Conservation (phyloP, 2,797 vertebrate species). For the Acanthiza pusilla region DNA sequence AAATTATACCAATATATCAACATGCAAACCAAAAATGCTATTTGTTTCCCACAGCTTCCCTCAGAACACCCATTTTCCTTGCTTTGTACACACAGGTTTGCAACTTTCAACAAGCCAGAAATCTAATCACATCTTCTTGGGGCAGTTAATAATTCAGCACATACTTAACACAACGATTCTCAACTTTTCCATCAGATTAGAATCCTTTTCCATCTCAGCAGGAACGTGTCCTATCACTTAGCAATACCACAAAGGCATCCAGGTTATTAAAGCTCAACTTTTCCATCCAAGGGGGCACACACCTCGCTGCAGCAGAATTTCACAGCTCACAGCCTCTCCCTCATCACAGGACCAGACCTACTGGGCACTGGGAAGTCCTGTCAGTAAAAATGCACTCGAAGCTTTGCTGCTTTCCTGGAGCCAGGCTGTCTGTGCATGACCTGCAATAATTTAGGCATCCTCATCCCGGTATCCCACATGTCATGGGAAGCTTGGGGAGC, state of each 20-base stretch:
- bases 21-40: not conserved
- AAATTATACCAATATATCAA: not conserved
- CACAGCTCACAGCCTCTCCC: not conserved
- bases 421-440: not conserved
- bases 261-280: not conserved
- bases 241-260: not conserved
- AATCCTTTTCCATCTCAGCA: slow-evolving; percentile 9
- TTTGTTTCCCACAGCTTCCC: not conserved
- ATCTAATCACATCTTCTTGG: not conserved
- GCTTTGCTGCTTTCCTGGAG: not conserved
- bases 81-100: not conserved
- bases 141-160: slow-evolving; percentile 46
- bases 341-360: not conserved
- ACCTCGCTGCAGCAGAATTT: not conserved
- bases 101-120: not conserved
- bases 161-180: not conserved
- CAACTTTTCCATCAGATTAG: slow-evolving; percentile 38
- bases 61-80: not conserved
- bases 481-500: not conserved
- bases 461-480: rapidly evolving
- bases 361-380: not conserved
- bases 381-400: not conserved
- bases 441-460: not conserved
- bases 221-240: not conserved
- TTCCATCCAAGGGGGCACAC: not conserved